Base-by-base conservation (phyloP, 2,113 vertebrate species). In the Chauna torquata region DNA sequence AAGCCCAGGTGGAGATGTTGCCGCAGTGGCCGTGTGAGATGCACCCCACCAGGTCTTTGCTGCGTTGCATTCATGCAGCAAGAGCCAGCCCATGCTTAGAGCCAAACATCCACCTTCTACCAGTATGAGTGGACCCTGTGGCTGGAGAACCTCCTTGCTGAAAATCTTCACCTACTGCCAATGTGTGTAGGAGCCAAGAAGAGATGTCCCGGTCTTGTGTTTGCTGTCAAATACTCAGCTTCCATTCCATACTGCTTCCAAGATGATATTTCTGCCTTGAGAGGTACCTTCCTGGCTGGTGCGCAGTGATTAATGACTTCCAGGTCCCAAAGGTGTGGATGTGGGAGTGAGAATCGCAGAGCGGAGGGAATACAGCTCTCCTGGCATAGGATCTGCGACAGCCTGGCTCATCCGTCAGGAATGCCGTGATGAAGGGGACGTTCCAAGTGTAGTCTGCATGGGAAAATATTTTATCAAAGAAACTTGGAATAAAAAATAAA, bases 401-500 rank as follows among this genome's bases (percentile, higher is more conserved):
- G 88, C 82, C 86, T 90, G 64, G 87, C 68, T 77, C 70, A 90
- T 90, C 96, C 13, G 0, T 92, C 77, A 82, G 82, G 94, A 94
- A 94, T 82, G 80, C 89, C 24, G 12, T 3, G 69, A 47, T 36
- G 75, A 82, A 95, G 81, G 83, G 95, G 96, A 94, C 22, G 6
- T 96, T 97, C 97, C 95, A 94, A 97, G 77, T 85, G 86, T 61
- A 65, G 95, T 96, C 94, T 90, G 97, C 97, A 96, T 98, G 98
- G 98, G 98, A 98, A 98, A 98, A 96, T 98, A 97, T 84, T 97
- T 98, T 98, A 98, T 98, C 98, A 97, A 97, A 98, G 96, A 97
- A 94, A 92, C 79, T 93, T 65, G 54, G 96, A 97, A 97, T 97
- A 92, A 95, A 97, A 97, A 97, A 93, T 82, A 88, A 94, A 96